phyloP scores from a whole-genome alignment of 2,113 vertebrate genomes.

The Scortum barcoo region DNA sequence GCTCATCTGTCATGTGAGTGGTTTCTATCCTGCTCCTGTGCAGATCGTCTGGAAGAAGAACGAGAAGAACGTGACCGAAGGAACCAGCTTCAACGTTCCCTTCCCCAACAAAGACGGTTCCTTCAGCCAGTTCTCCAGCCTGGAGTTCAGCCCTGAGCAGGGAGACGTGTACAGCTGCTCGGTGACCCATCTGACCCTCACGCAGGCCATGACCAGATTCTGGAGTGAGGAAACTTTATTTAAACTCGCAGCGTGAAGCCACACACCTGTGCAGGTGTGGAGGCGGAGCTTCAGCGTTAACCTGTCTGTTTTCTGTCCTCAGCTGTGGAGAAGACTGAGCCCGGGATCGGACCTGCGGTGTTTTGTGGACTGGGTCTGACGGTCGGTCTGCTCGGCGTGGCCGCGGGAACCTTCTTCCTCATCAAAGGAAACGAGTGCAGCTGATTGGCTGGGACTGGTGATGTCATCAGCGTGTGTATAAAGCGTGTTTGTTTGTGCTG shows the following conservation, averaged over 20 bases:
- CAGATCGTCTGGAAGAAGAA: conserved; percentile 84
- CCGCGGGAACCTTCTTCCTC: conserved; percentile 79
- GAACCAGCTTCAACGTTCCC: conserved; percentile 69
- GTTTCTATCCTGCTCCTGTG: conserved; percentile 84
- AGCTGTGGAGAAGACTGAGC: conserved; percentile 42
- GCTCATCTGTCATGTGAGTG: conserved; percentile 82
- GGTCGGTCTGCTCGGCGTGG: conserved; percentile 75
- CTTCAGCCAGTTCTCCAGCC: conserved; percentile 81
- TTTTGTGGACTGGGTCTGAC: conserved; percentile 78
- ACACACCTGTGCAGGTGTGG: not conserved
- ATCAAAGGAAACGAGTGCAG: conserved; percentile 79
- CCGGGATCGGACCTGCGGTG: conserved; percentile 60
- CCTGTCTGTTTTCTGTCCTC: conserved; percentile 19
- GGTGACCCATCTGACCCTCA: conserved; percentile 73
- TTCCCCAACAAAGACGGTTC: conserved; percentile 68
- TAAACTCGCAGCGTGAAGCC: no score
- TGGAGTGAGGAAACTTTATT: conserved; percentile 80
- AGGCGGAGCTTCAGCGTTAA: no score
- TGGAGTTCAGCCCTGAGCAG: conserved; percentile 78
- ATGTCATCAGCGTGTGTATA: no score
- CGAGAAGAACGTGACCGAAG: conserved; percentile 59
- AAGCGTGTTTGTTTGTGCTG: no score
- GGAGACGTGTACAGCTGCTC: conserved; percentile 84
- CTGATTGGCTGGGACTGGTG: conserved; percentile 36
- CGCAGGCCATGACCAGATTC: conserved; percentile 35